These are phyloP conservation scores for Holacanthella duospinosa DNA, from an alignment of 2,888 invertebrate genomes.

Conservation along the genomic window DNA sequence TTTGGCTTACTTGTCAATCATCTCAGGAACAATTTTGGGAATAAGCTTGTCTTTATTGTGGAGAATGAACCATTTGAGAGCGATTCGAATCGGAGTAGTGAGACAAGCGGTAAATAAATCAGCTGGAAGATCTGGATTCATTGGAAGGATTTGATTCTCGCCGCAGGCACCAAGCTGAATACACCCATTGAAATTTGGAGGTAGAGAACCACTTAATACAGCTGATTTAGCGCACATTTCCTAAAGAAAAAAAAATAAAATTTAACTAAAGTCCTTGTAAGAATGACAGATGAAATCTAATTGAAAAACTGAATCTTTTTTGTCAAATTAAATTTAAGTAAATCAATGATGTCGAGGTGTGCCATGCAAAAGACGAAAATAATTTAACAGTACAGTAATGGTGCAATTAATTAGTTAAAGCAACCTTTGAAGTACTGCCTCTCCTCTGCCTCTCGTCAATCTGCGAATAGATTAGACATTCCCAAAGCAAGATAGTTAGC, in stretches of 20 bases:
- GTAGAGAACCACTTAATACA: conserved; percentile 29
- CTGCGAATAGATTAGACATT: background rate
- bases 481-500: background rate
- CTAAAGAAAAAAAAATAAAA: conserved; percentile 10
- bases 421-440: background rate
- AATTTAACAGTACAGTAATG: background rate
- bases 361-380: background rate
- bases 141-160: conserved; percentile 83
- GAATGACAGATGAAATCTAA: no score
- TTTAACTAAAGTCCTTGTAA: no score
- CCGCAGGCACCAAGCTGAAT: conserved; percentile 95
- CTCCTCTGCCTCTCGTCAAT: background rate
- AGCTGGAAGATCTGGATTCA: conserved; percentile 94
- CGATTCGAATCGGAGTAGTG: conserved; percentile 95
- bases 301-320: background rate
- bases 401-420: background rate
- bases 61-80: conserved; percentile 86
- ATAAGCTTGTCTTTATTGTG: conserved; percentile 70
- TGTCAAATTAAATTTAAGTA: background rate
- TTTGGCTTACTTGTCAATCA: conserved; percentile 82
- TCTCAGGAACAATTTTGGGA: conserved; percentile 67
- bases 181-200: conserved; percentile 62
- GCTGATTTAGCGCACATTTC: conserved; percentile 30
- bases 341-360: no score
- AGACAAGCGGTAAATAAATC: conserved; percentile 95